These are phyloP conservation scores for Carassius auratus DNA, from an alignment of 2,113 vertebrate species.

Conservation along the genomic window DNA sequence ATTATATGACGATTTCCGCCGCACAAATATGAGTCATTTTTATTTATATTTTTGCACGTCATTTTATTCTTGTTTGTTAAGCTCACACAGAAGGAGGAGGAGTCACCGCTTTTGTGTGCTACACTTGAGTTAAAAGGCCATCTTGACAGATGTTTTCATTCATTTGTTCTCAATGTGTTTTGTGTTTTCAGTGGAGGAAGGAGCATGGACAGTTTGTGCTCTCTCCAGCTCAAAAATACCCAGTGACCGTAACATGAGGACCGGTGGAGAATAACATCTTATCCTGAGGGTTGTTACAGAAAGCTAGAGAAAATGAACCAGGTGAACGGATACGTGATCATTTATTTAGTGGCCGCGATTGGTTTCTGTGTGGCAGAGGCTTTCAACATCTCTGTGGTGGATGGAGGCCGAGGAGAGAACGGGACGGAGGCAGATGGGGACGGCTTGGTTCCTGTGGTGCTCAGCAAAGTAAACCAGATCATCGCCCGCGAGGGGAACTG, in stretches of 20 bases:
- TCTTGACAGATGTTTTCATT: not conserved
- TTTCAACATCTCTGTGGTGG: slow-evolving; percentile 66
- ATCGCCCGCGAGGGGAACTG: slow-evolving; percentile 92
- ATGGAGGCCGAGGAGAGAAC: slow-evolving; percentile 75
- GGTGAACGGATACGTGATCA: slow-evolving; percentile 45
- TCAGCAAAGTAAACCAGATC: slow-evolving; percentile 83
- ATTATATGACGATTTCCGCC: not conserved
- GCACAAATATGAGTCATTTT: not conserved
- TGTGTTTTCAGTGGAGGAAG: slow-evolving; percentile 17
- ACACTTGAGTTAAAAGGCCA: not conserved
- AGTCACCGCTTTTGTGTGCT: not conserved
- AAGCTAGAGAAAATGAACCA: slow-evolving; percentile 69
- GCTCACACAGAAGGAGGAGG: not conserved
- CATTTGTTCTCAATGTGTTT: not conserved
- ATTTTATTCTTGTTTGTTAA: slow-evolving; percentile 19
- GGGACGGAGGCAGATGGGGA: slow-evolving; percentile 66
- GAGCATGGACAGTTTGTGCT: slow-evolving; percentile 28
- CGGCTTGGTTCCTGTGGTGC: slow-evolving; percentile 78
- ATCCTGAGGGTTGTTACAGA: slow-evolving; percentile 34
- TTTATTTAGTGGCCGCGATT: slow-evolving; percentile 60
- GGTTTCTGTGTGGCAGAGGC: slow-evolving; percentile 66
- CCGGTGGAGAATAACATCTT: slow-evolving; percentile 63
- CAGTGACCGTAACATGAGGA: slow-evolving; percentile 59
- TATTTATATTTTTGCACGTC: not conserved
- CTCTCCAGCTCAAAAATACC: slow-evolving; percentile 65